Percentiles rank a stretch among this genome's conserved stretches.
phyloP scores from a whole-genome alignment of 2,888 invertebrate genomes.

The Synergus laeviventris region DNA sequence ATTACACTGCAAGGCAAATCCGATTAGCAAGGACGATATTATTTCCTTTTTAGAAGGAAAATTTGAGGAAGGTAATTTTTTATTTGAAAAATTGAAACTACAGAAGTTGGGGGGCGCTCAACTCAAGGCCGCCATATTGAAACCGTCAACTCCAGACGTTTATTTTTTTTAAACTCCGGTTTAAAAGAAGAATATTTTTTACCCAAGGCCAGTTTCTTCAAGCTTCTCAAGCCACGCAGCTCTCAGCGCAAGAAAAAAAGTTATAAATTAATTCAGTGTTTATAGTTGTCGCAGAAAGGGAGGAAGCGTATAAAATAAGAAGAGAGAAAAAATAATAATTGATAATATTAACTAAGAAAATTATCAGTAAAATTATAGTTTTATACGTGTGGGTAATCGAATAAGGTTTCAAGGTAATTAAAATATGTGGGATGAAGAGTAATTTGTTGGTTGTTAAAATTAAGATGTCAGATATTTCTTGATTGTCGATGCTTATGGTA shows the following conservation, averaged over 20 bases:
- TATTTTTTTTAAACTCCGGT: not conserved
- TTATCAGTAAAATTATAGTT: not conserved
- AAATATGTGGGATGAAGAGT: not conserved
- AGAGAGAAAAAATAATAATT: not conserved
- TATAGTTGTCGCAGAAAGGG: not conserved
- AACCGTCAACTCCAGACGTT: not conserved
- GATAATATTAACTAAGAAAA: not conserved
- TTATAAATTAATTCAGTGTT: not conserved
- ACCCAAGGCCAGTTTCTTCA: not conserved
- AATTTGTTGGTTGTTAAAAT: not conserved
- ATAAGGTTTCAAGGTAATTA: not conserved
- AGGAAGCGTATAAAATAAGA: not conserved
- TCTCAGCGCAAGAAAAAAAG: not conserved
- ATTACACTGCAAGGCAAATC: not conserved
- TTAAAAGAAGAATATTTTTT: not conserved
- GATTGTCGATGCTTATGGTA: conserved; percentile 14
- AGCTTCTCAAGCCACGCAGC: not conserved
- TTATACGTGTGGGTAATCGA: not conserved
- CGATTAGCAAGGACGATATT: not conserved
- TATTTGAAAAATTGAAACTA: not conserved
- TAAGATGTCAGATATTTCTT: not conserved
- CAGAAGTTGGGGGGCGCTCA: not conserved
- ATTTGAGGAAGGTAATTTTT: not conserved
- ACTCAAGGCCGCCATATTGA: conserved; percentile 11
- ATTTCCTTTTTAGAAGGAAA: not conserved